Evolutionary conservation across 2,113 vertebrate species (phyloP).

Genomic region (Ctenomys sociabilis): DNA sequence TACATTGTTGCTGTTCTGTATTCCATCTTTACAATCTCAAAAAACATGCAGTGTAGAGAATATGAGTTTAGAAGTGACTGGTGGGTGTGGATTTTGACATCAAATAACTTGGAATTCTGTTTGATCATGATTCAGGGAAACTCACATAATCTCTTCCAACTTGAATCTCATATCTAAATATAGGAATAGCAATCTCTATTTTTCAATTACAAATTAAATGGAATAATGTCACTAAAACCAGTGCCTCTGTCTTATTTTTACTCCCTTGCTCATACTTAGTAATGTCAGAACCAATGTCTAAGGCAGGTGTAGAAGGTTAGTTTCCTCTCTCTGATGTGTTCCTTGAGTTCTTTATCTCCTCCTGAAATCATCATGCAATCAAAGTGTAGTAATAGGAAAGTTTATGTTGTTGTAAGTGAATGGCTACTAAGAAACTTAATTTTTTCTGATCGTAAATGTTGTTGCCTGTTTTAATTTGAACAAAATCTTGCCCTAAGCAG

Average conservation of each 20-base stretch:
- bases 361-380: neutral
- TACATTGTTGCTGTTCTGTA: neutral
- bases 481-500: neutral
- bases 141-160: neutral
- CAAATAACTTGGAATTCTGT: neutral
- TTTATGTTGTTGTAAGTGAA: neutral
- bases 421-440: neutral
- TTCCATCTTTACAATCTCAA: neutral
- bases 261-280: neutral
- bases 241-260: neutral
- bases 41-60: neutral
- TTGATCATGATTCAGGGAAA: neutral
- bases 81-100: neutral
- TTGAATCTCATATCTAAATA: conserved; percentile 16
- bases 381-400: neutral
- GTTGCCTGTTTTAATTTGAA: conserved; percentile 23
- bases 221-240: neutral
- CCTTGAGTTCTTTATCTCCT: neutral
- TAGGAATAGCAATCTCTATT: neutral
- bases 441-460: neutral
- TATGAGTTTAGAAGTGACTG: neutral
- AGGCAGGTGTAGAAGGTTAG: neutral
- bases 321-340: neutral
- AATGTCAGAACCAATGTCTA: neutral
- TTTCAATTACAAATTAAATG: conserved; percentile 17